Percentiles rank a stretch among this genome's conserved stretches.
Conservation (phyloP, 2,113 vertebrate species). For the Corythoichthys haematopterus region DNA sequence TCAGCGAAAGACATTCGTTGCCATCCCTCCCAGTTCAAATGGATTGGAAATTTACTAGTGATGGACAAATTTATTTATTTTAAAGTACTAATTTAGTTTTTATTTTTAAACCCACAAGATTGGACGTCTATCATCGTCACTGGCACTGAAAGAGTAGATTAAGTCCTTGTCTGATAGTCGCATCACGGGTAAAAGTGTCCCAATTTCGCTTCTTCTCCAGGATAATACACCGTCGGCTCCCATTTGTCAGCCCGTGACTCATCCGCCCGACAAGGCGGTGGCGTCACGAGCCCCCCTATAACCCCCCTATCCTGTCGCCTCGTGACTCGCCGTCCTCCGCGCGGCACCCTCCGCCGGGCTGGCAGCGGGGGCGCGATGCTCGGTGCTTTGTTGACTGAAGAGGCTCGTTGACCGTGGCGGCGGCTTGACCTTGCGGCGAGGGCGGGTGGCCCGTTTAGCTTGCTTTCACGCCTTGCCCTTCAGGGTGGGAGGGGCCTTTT, state of each 20-base stretch:
- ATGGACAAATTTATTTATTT: no score
- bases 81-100: no score
- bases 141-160: slow-evolving; percentile 7
- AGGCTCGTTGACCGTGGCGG: slow-evolving; percentile 50
- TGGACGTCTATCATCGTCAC: no score
- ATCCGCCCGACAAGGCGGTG: slow-evolving; percentile 60
- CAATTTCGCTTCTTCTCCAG: slow-evolving; percentile 28
- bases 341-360: slow-evolving; percentile 24
- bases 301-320: neutral
- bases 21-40: no score
- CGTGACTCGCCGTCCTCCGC: slow-evolving; percentile 51
- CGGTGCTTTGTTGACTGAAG: slow-evolving; percentile 49
- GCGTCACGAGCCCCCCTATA: slow-evolving; percentile 37
- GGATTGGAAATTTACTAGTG: no score
- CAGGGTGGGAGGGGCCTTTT: slow-evolving; percentile 13
- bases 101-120: no score
- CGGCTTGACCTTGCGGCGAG: slow-evolving; percentile 60
- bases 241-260: slow-evolving; percentile 57
- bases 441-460: slow-evolving; percentile 43
- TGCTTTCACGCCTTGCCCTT: slow-evolving; percentile 22
- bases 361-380: neutral
- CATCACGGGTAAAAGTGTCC: slow-evolving; percentile 32
- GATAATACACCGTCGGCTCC: slow-evolving; percentile 39
- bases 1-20: no score
- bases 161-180: slow-evolving; percentile 47